phyloP scores from a whole-genome alignment of 2,113 vertebrate species.

The Eubucco bourcierii region DNA sequence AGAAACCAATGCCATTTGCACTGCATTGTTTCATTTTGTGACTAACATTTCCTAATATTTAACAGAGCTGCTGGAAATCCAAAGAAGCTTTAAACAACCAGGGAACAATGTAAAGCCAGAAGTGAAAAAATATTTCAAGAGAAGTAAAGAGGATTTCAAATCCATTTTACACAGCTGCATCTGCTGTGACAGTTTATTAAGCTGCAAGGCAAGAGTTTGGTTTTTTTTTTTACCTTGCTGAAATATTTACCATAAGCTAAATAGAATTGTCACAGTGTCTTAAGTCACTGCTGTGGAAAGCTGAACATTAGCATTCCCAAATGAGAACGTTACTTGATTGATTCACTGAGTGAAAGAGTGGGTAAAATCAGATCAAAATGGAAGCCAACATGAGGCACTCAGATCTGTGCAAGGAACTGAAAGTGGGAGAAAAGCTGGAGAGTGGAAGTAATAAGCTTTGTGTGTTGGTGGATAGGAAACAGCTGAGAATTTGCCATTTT shows the following conservation, averaged over 20 bases:
- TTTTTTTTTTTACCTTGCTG: neutral
- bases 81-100: constrained; percentile 16
- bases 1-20: neutral
- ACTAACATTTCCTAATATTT: constrained; percentile 11
- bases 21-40: neutral
- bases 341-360: constrained; percentile 15
- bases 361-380: constrained; percentile 51
- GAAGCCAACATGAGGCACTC: neutral
- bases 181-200: constrained; percentile 55
- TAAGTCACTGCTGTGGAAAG: constrained; percentile 38
- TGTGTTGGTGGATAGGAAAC: neutral
- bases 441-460: neutral
- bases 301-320: constrained; percentile 59
- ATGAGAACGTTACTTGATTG: constrained; percentile 37
- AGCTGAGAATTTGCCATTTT: neutral
- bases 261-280: constrained; percentile 62
- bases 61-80: neutral
- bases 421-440: neutral
- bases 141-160: constrained; percentile 58
- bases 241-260: constrained; percentile 71
- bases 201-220: constrained; percentile 6
- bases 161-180: constrained; percentile 39
- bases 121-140: constrained; percentile 46
- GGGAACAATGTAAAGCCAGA: constrained; percentile 48
- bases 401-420: neutral